Evolutionary conservation across 2,797 vertebrate genomes (phyloP).

Genomic region (Luscinia luscinia): DNA sequence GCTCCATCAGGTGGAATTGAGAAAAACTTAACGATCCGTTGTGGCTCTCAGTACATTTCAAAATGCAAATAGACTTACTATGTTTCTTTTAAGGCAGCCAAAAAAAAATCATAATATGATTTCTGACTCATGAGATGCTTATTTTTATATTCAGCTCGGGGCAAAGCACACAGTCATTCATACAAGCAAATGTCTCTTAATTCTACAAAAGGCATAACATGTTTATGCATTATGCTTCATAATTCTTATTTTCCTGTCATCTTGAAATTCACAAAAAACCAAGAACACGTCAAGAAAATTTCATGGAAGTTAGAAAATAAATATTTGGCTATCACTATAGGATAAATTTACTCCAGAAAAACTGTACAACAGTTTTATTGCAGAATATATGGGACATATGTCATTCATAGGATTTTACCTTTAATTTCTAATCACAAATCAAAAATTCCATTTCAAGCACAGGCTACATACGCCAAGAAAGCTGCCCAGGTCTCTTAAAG

Average conservation of each 20-base stretch:
- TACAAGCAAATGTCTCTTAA: not conserved
- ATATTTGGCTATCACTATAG: not conserved
- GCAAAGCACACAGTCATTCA: slow-evolving; percentile 3
- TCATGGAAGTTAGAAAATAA: not conserved
- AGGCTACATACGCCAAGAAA: not conserved
- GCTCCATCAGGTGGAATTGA: slow-evolving; percentile 59
- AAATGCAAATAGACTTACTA: slow-evolving; percentile 75
- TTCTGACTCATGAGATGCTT: slow-evolving; percentile 23
- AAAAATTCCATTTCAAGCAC: not conserved
- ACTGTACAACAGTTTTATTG: not conserved
- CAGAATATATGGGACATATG: not conserved
- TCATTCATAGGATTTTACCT: not conserved
- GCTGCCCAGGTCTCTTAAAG: not conserved
- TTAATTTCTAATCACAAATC: not conserved
- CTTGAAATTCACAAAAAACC: not conserved
- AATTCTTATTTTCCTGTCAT: not conserved
- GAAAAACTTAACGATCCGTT: slow-evolving; percentile 58
- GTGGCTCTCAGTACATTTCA: slow-evolving; percentile 66
- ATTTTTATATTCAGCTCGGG: slow-evolving; percentile 31
- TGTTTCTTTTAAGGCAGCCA: slow-evolving; percentile 25
- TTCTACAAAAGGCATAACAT: not conserved
- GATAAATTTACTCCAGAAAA: not conserved
- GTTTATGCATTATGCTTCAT: not conserved
- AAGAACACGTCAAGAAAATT: not conserved
- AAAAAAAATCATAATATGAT: not conserved